These are phyloP conservation scores for Eriosoma lanigerum DNA, from an alignment of 1,140 invertebrate species.

Conservation along the genomic window DNA sequence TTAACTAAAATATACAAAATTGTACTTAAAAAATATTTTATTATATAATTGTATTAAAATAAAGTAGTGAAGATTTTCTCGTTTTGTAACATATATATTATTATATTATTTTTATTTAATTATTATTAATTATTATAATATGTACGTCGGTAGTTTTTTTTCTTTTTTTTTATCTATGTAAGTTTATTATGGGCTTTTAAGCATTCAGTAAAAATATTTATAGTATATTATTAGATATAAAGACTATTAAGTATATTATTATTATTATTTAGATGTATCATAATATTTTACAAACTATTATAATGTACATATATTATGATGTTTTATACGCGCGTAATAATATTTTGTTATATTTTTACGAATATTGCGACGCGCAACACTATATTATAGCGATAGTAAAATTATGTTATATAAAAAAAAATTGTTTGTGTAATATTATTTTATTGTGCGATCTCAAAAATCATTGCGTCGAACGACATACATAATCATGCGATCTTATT, in stretches of 20 bases:
- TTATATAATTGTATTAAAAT: not conserved
- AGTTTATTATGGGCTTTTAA: slow-evolving; percentile 21
- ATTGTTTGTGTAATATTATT: slow-evolving; percentile 22
- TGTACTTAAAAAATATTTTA: slow-evolving; percentile 42
- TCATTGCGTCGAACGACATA: slow-evolving; percentile 21
- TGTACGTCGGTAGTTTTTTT: slow-evolving; percentile 16
- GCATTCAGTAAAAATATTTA: not conserved
- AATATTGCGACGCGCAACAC: too few relatives aligned
- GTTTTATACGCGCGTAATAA: too few relatives aligned
- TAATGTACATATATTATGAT: too few relatives aligned
- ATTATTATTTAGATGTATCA: slow-evolving; percentile 13
- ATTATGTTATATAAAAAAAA: not conserved
- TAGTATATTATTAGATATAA: too few relatives aligned
- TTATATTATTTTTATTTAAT: not conserved
- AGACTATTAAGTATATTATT: not conserved
- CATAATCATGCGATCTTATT: too few relatives aligned
- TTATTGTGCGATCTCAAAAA: slow-evolving; percentile 42
- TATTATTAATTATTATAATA: not conserved
- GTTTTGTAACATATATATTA: slow-evolving; percentile 26
- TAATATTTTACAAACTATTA: not conserved
- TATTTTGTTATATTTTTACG: too few relatives aligned
- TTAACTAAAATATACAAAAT: not conserved
- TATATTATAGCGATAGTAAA: not conserved
- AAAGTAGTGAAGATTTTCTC: slow-evolving; percentile 38
- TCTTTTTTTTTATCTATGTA: not conserved